Percentiles rank a stretch among this genome's conserved stretches.
phyloP scores from a whole-genome alignment of 2,797 vertebrate genomes.

The Poeciliopsis infans region DNA sequence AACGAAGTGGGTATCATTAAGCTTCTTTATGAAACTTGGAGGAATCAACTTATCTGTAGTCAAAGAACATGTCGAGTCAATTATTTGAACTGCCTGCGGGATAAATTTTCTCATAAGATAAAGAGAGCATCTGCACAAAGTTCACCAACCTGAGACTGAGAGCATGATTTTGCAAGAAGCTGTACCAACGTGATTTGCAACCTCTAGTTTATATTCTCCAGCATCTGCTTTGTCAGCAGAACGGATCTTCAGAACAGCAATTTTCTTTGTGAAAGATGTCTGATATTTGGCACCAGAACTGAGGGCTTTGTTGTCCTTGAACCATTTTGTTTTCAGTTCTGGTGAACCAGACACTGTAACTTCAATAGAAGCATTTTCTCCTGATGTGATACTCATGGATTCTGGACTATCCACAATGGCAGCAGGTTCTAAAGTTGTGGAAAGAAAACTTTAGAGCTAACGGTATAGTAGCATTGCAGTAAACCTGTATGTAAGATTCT shows the following conservation, averaged over 20 bases:
- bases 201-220: constrained; percentile 89
- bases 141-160: constrained; percentile 89
- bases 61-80: constrained; percentile 53
- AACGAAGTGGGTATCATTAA: constrained; percentile 89
- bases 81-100: neutral
- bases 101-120: neutral
- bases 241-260: constrained; percentile 85
- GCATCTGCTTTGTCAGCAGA: constrained; percentile 87
- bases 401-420: constrained; percentile 87
- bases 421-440: constrained; percentile 88
- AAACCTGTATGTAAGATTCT: neutral
- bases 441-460: constrained; percentile 47
- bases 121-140: neutral
- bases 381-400: constrained; percentile 87
- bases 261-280: constrained; percentile 85
- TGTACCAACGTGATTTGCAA: constrained; percentile 87
- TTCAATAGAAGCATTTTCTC: constrained; percentile 87
- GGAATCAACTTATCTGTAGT: constrained; percentile 90
- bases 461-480: neutral
- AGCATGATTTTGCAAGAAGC: constrained; percentile 85
- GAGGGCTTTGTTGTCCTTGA: constrained; percentile 86
- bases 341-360: constrained; percentile 88
- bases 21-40: constrained; percentile 91
- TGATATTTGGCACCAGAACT: constrained; percentile 86
- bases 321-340: constrained; percentile 90